Base-by-base conservation (phyloP, 2,888 invertebrate genomes). In the Papilio protenor region DNA sequence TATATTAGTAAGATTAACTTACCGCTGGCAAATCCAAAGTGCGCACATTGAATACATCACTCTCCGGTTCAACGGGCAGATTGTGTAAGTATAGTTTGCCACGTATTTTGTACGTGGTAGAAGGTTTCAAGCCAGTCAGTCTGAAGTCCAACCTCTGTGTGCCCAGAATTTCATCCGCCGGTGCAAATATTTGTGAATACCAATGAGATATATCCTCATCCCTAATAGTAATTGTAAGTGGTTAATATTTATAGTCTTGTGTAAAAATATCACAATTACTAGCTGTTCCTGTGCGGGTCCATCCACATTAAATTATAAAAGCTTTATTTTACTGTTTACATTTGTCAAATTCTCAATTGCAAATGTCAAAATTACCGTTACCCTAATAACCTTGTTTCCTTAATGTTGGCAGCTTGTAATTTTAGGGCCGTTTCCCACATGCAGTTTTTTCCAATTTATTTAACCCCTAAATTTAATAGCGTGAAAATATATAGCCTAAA, bases 61-160 rank as follows among this genome's bases (percentile, higher is more conserved):
- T 98, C 59, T 96, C 96, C 0, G 97, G 97, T 74, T 97, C 97
- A 72, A 97, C 97, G 8, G 97, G 96, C 8, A 98, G 88, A 84
- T 98, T 97, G 79, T 97, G 96, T 16, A 98, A 92, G 70, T 96
- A 96, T 18, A 98, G 95, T 14, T 97, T 97, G 1, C 98, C 98
- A 88, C 97, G 96, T 27, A 98, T 96, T 89, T 96, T 97, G 89
- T 98, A 98, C 55, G 96, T 95, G 0, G 98, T 98, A 79, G 97
- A 96, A 0, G 98, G 96, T 83, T 96, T 96, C 73, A 98, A 92
- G 1, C 96, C 96, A 14, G 96, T 96, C 74, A 98, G 91, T 81
- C 98, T 96, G 92, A 98, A 98, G 89, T 98, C 98, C 80, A 98
- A 92, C 79, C 98, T 97, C 8, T 97, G 96, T 10, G 98, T 98